Base-by-base conservation (phyloP, 2,797 vertebrate species). In the Falco columbarius region DNA sequence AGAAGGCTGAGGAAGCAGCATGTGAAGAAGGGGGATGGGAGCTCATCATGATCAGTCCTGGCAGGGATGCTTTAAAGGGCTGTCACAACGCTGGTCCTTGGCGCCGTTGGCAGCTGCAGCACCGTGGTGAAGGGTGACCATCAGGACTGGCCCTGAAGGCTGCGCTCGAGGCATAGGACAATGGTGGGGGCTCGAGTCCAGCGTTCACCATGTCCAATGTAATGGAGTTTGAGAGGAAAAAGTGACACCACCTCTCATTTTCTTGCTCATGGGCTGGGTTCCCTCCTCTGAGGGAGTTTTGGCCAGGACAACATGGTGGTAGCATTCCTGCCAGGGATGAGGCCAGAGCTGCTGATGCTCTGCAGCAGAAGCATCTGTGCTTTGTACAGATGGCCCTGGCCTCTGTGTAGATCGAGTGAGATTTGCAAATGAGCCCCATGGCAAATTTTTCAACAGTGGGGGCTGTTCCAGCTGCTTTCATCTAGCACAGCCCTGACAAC, bases 381-480 rank as follows among this genome's bases (percentile, higher is more conserved):
- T 71, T 83, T 9, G 21, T 66, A 51, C 86, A 95, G 67, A 85
- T 85, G 67, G 58, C 36, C 38, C n/a, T 59, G 54, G 58, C 61
- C 21, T 40, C 71, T 49, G 74, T 55, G 29, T n/a, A 62, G 65
- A 75, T 47, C 2, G 9, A 26, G 6, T 34, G 79, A 82, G 81
- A 83, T 86, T 93, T 95, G 62, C 51, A 91, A 86, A 88, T 72
- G 54, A 77, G 49, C 20, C 77, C 68, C 22, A 1, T 70, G 65
- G 72, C 61, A 93, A 94, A 16, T 75, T 92, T 75, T 92, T 90
- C 58, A 63, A 65, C 54, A 80, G 65, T 26, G n/a, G 29, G 20
- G 66, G 36, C 17, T 89, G 79, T 46, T 92, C 61, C 95, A 97
- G 84, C 34, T 92, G 68, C 67, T 91, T 95, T 83, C 42, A 72